Evolutionary conservation across 1,140 invertebrate species (phyloP).

Genomic region (Palaemon carinicauda): DNA sequence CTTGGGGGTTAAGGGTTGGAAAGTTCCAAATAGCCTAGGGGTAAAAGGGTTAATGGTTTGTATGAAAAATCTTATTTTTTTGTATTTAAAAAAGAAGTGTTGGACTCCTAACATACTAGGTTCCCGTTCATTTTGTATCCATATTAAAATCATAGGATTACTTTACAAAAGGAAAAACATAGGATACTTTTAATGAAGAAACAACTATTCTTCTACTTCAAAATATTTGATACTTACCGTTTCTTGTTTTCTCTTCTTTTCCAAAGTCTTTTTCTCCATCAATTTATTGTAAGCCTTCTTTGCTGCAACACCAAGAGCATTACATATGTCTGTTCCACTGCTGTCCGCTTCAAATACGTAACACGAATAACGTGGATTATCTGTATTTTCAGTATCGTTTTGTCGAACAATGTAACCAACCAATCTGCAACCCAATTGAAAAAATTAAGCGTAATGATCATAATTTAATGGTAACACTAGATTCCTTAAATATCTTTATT

Average conservation of each 20-base stretch:
- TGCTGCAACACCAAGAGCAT: conserved; percentile 31
- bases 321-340: conserved; percentile 30
- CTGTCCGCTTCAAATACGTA: conserved; percentile 40
- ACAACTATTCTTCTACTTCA: neutral
- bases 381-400: conserved; percentile 2
- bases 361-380: conserved; percentile 20
- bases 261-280: conserved; percentile 34
- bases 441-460: no score
- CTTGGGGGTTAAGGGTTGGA: no score
- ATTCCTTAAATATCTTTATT: no score
- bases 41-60: no score
- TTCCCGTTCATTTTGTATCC: no score
- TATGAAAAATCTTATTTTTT: no score
- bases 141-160: neutral
- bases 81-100: no score
- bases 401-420: conserved; percentile 49
- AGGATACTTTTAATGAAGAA: neutral
- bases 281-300: conserved; percentile 38
- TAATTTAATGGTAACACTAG: no score
- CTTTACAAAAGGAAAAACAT: neutral
- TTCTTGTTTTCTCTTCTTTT: conserved; percentile 47
- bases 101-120: no score
- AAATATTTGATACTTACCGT: conserved; percentile 21
- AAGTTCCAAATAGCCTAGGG: no score
- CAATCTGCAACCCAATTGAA: neutral